Evolutionary conservation across 2,113 vertebrate species (phyloP), one percentile per base, ranked within the genome.

Genomic region (Trochalopteron elliotii): DNA sequence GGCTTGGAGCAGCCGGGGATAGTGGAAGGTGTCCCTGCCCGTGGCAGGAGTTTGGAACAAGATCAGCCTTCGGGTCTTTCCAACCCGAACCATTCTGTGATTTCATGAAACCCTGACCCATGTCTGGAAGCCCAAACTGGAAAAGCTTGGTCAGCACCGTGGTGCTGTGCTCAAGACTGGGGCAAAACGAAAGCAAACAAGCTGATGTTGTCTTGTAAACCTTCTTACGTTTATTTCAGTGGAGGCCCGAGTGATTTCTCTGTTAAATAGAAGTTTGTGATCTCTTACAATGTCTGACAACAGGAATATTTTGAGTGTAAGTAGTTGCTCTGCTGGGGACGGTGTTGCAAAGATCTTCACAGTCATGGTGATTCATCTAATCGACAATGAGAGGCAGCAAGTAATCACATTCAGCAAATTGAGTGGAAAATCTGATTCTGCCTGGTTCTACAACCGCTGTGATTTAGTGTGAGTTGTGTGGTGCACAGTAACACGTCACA

Each of bases 311-410:
- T 44, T 14, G 79, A 71, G 63, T 61, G 45, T 78, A 81, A 87
- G 80, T 56, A 67, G 79, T 14, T 90, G 23, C 55, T 65, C 11
- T 75, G 47, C 49, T 85, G 55, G 40, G 56, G 78, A 31, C 42
- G 52, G 37, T 40, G 55, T 53, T 69, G 45, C n/a, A 68, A 91
- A 87, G 78, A 45, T 72, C 67, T 77, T 83, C 57, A 13, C 50
- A 44, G 70, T 65, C 59, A 30, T 19, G 50, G 71, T 89, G 94
- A 87, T 91, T 79, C 74, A 78, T 91, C 78, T 81, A 37, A 92
- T 61, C 82, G 69, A 91, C 81, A 89, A 49, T 49, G 15, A 67
- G 77, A 84, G 60, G 21, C 35, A 64, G 33, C 15, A 15, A 72
- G 59, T 92, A 35, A 82, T 79, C 30, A 7, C 9, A 24, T 61